Evolutionary conservation across 2,113 vertebrate species (phyloP).

Genomic region (Larimichthys crocea): DNA sequence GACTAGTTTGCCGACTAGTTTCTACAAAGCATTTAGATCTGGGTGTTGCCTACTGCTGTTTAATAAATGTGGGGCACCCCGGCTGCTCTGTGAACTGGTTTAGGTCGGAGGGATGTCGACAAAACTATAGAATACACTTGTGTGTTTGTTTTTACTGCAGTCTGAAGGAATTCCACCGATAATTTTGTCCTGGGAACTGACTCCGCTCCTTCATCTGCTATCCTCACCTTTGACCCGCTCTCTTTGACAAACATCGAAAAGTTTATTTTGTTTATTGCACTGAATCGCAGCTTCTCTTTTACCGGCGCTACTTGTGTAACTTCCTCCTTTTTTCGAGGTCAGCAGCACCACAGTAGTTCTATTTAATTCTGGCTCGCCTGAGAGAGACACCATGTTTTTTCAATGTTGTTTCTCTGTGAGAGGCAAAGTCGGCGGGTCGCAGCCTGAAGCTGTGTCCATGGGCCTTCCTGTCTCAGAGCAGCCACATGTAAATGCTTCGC

Average conservation of each 20-base stretch:
- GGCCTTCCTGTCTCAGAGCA: conserved; percentile 70
- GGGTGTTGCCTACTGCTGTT: not conserved
- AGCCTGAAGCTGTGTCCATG: conserved; percentile 42
- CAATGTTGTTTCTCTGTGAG: conserved; percentile 49
- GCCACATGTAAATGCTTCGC: conserved; percentile 51
- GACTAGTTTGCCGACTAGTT: not conserved
- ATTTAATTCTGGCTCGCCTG: conserved; percentile 40
- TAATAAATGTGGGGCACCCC: not conserved
- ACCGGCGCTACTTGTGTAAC: conserved; percentile 58
- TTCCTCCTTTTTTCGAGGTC: conserved; percentile 62
- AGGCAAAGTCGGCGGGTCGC: conserved; percentile 48
- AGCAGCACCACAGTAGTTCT: conserved; percentile 56
- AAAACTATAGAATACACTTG: not conserved
- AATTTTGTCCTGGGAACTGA: not conserved
- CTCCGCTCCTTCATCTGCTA: not conserved
- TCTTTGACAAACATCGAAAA: conserved; percentile 25
- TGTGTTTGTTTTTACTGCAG: not conserved
- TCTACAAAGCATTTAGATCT: not conserved
- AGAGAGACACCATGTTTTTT: conserved; percentile 47
- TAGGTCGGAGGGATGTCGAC: not conserved
- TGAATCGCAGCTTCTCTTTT: conserved; percentile 60
- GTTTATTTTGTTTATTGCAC: conserved; percentile 41
- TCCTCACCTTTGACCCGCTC: conserved; percentile 17
- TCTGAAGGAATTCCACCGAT: not conserved
- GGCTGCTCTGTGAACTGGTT: not conserved